Percentiles rank a stretch among this genome's conserved stretches.
Conservation (phyloP, 2,888 invertebrate species). For the Agrotis segetum region DNA sequence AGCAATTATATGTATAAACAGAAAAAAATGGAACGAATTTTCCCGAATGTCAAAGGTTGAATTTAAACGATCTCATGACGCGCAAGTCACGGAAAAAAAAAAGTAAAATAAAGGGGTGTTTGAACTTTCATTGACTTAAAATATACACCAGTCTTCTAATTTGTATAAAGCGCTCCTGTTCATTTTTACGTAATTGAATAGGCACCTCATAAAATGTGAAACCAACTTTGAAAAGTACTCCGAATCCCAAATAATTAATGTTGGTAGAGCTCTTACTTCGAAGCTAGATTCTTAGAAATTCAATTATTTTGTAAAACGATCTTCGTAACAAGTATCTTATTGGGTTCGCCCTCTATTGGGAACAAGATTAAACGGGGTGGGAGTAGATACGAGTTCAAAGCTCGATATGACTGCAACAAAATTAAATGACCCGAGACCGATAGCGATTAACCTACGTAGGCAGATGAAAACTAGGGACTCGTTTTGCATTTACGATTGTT, state of each 20-base stretch:
- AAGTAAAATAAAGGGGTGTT: neutral
- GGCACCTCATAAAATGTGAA: conserved; percentile 5
- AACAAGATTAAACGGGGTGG: conserved; percentile 47
- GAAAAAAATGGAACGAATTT: too few relatives aligned
- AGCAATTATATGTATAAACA: neutral
- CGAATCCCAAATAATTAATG: conserved; percentile 36
- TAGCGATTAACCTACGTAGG: conserved; percentile 40
- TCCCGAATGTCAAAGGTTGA: too few relatives aligned
- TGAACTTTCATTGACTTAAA: neutral
- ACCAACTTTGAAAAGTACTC: conserved; percentile 23
- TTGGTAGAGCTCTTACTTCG: conserved; percentile 33
- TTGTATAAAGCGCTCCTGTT: neutral
- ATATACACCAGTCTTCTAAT: neutral
- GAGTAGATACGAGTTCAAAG: conserved; percentile 39
- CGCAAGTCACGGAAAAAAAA: too few relatives aligned
- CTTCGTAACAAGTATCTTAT: conserved; percentile 49
- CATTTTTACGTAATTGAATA: conserved; percentile 15
- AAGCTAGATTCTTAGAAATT: conserved; percentile 48
- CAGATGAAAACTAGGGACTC: conserved; percentile 46
- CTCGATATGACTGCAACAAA: conserved; percentile 55
- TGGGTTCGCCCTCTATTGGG: conserved; percentile 40
- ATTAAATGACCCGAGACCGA: conserved; percentile 47
- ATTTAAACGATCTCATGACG: too few relatives aligned
- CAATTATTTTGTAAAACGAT: conserved; percentile 56
- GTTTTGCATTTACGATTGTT: conserved; percentile 39